A percentile compares a stretch with the other conserved stretches of the same genome.
phyloP scores from a whole-genome alignment of 92 coral and sea anemone genomes.

The Epizoanthus rinbou region DNA sequence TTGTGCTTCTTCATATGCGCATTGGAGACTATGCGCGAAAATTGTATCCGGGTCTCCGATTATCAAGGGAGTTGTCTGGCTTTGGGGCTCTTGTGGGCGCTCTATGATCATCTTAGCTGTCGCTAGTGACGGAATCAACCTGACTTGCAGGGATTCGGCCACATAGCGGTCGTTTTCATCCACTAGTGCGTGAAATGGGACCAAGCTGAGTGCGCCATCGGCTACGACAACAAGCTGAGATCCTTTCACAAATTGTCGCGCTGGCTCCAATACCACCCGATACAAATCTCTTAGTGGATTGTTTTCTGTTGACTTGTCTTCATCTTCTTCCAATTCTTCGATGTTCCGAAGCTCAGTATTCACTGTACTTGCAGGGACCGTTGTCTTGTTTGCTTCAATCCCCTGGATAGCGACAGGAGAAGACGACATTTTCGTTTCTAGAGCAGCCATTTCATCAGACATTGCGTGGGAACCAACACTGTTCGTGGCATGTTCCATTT shows the following conservation, averaged over 20 bases:
- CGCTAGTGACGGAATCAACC: slow-evolving; percentile 36
- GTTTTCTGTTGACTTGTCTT: neutral
- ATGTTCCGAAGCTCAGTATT: neutral
- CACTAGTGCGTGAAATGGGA: slow-evolving; percentile 19
- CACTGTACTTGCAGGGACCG: no score
- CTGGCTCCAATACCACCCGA: neutral
- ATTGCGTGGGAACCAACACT: neutral
- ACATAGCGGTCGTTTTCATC: slow-evolving; percentile 4
- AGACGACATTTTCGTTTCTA: no score
- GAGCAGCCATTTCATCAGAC: no score
- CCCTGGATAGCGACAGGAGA: no score
- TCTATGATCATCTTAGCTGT: slow-evolving; percentile 31
- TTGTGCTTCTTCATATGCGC: slow-evolving; percentile 37
- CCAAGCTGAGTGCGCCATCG: slow-evolving; percentile 20
- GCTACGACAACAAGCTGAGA: slow-evolving; percentile 26
- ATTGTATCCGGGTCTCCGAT: slow-evolving; percentile 44
- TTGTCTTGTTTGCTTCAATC: no score
- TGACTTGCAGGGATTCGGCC: slow-evolving; percentile 7
- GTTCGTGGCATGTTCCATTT: neutral
- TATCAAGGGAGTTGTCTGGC: slow-evolving; percentile 13
- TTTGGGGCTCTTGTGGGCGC: slow-evolving; percentile 13
- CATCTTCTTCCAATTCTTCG: neutral
- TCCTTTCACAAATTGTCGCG: slow-evolving; percentile 15
- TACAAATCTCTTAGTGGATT: neutral
- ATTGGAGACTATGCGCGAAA: neutral